Evolutionary conservation across 2,888 invertebrate species (phyloP), one percentile per base, ranked within the genome.

Genomic region (Trissolcus brochymenae): DNA sequence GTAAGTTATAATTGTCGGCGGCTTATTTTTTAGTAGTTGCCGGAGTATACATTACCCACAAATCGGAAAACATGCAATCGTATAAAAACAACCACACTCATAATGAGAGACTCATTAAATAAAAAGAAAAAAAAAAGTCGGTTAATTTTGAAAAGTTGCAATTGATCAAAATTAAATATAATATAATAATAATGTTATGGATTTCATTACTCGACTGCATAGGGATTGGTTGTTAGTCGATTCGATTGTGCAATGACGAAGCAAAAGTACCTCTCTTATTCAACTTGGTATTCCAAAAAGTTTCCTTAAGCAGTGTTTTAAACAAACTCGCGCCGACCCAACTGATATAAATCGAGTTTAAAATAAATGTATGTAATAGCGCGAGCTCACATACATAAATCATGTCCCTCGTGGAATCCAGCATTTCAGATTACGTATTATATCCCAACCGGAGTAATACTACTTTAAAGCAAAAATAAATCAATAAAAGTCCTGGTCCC

Each of bases 311-410:
- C 79, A 56, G 71, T 60, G 66, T 79, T 79, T 76, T 76, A 71
- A 74, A 79, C 67, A 64, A 74, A 71, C 67, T 46, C 79, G 66
- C 71, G 59, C 55, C 70, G 53, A 70, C 59, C 73, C 78, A 64
- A 65, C 55, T 73, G 79, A 76, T 79, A 82, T 82, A 81, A 82
- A 83, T 82, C 78, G 81, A 79, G 75, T 73, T 51, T 19, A 66
- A 81, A 81, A 82, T 79, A 77, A 81, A 82, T 81, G 80, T 80
- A 71, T 62, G 76, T 82, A 82, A 83, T 80, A 78, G 78, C 67
- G 57, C 53, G 60, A 73, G 66, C 64, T 78, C 78, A 68, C 70
- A 57, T 71, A 57, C 77, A 79, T 80, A 82, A 83, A 81, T 82
- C 81, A 82, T 75, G 68, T 68, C 40, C 54, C 73, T 78, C 74